A percentile compares a stretch with the other conserved stretches of the same genome.
These are phyloP conservation scores for Omphaloscelis lunosa DNA, from an alignment of 2,888 invertebrate genomes.

Conservation along the genomic window DNA sequence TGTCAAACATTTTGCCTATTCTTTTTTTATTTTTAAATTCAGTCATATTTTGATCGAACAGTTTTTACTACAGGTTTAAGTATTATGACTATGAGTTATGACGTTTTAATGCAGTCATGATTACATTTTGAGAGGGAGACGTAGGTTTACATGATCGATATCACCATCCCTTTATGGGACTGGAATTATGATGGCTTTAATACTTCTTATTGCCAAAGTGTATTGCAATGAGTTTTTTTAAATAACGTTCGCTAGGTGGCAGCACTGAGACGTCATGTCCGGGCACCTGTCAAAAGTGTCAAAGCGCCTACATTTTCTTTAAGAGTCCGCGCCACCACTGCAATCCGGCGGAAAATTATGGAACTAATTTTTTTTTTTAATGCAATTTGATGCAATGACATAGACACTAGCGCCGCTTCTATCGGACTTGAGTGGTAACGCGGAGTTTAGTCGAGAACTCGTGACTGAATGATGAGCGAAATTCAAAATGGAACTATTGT, in stretches of 20 bases:
- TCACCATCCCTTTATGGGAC: too few species aligned
- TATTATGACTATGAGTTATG: neutral
- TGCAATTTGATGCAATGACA: too few species aligned
- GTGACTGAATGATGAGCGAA: too few species aligned
- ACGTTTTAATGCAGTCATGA: neutral
- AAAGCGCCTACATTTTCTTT: neutral
- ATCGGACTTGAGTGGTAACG: too few species aligned
- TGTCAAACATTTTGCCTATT: neutral
- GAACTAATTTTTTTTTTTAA: too few species aligned
- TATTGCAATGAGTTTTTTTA: neutral
- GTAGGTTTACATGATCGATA: neutral
- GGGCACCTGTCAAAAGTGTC: neutral
- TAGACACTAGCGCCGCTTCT: too few species aligned
- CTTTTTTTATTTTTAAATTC: neutral
- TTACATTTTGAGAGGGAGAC: neutral
- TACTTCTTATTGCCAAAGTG: neutral
- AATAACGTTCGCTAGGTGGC: neutral
- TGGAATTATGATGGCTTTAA: neutral
- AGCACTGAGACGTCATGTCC: neutral
- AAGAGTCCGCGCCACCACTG: too few species aligned
- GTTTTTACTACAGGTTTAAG: neutral
- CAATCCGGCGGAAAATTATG: too few species aligned
- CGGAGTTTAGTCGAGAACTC: too few species aligned
- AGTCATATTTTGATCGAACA: neutral
- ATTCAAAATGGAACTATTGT: too few species aligned